phyloP scores from a whole-genome alignment of 1,140 invertebrate species.

The Drosophila rufa region DNA sequence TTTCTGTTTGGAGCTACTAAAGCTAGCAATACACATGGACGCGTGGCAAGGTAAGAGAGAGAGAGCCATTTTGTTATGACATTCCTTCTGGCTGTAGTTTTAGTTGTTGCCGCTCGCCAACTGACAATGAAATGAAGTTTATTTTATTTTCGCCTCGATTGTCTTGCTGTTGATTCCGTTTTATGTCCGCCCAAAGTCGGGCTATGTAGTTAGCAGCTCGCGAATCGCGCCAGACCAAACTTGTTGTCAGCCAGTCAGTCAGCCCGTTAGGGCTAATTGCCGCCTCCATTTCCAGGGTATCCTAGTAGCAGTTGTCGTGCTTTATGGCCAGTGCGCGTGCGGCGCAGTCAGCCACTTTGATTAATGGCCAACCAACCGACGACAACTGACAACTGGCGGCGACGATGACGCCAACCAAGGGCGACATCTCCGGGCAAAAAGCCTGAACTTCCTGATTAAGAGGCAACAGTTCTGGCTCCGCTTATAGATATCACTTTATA shows the following conservation, averaged over 20 bases:
- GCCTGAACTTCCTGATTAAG: slow-evolving; percentile 8
- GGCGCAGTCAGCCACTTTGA: slow-evolving; percentile 42
- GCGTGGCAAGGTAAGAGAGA: slow-evolving; percentile 8
- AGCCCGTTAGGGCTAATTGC: slow-evolving; percentile 55
- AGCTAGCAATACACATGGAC: slow-evolving; percentile 13
- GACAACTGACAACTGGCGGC: slow-evolving; percentile 14
- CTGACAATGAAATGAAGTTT: slow-evolving; percentile 58
- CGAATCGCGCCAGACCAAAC: slow-evolving; percentile 31
- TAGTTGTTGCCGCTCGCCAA: slow-evolving; percentile 32
- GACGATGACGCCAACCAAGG: slow-evolving; percentile 47
- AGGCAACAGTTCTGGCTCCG: slow-evolving; percentile 33
- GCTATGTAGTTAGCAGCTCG: slow-evolving; percentile 46
- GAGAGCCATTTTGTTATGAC: slow-evolving; percentile 52
- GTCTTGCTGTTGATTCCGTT: slow-evolving; percentile 53
- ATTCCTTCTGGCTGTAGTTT: slow-evolving; percentile 29
- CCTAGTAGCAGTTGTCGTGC: slow-evolving; percentile 17
- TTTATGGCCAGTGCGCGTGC: slow-evolving; percentile 35
- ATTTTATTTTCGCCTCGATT: slow-evolving; percentile 57
- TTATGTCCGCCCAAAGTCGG: slow-evolving; percentile 24
- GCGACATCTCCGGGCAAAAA: slow-evolving; percentile 25
- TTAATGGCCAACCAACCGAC: slow-evolving; percentile 41
- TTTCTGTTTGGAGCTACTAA: neutral
- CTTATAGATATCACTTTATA: slow-evolving; percentile 55
- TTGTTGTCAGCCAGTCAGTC: slow-evolving; percentile 30
- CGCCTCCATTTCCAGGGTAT: slow-evolving; percentile 48